phyloP scores from a whole-genome alignment of 2,888 invertebrate genomes.

The Caenorhabditis imperialis region DNA sequence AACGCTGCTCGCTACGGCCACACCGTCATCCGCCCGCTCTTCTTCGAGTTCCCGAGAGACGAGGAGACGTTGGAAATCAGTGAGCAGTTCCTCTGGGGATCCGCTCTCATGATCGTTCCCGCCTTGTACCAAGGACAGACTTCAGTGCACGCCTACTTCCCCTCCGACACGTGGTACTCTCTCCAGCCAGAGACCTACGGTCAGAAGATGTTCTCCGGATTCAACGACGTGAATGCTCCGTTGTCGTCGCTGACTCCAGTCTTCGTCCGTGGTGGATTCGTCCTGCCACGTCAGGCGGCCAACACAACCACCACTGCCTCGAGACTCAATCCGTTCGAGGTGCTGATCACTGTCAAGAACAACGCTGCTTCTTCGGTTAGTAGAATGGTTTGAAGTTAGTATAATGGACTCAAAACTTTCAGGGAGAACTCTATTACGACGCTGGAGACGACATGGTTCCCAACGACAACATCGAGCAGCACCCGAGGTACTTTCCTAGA shows the following conservation, averaged over 20 bases:
- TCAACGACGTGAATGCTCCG: slow-evolving; percentile 65
- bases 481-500: slow-evolving; percentile 25
- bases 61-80: slow-evolving; percentile 54
- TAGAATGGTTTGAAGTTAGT: not conserved
- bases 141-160: slow-evolving; percentile 78
- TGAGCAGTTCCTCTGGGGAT: slow-evolving; percentile 74
- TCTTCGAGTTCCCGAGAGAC: slow-evolving; percentile 73
- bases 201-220: slow-evolving; percentile 58
- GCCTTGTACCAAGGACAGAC: slow-evolving; percentile 63
- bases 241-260: slow-evolving; percentile 66
- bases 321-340: slow-evolving; percentile 83
- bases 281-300: slow-evolving; percentile 81
- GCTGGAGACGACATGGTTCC: slow-evolving; percentile 69
- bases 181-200: slow-evolving; percentile 66
- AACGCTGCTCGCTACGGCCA: slow-evolving; percentile 64
- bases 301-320: slow-evolving; percentile 68
- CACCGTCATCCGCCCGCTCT: slow-evolving; percentile 71
- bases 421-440: slow-evolving; percentile 72
- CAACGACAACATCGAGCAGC: slow-evolving; percentile 51
- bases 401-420: not conserved
- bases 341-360: slow-evolving; percentile 81
- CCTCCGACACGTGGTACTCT: slow-evolving; percentile 78
- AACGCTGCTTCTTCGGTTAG: slow-evolving; percentile 30
- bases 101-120: slow-evolving; percentile 71
- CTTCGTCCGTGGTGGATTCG: slow-evolving; percentile 80